phyloP scores from a whole-genome alignment of 2,797 vertebrate species.

The Ibycter americanus region DNA sequence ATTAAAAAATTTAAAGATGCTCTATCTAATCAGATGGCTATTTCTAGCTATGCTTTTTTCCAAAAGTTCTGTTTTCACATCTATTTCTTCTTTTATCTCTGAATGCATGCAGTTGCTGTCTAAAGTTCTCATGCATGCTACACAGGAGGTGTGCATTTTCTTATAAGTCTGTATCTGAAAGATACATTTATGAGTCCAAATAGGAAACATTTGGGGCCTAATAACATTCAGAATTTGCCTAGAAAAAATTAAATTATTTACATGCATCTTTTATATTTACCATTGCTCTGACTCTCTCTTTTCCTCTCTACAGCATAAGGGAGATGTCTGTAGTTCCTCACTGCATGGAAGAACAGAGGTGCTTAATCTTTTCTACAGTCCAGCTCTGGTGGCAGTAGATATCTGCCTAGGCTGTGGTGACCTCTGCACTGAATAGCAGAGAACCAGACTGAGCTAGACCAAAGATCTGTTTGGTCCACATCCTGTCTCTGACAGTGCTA shows the following conservation, averaged over 20 bases:
- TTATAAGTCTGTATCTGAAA: not conserved
- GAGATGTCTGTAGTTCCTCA: not conserved
- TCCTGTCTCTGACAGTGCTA: not conserved
- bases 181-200: not conserved
- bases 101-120: not conserved
- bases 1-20: not conserved
- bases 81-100: not conserved
- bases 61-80: not conserved
- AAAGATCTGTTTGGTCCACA: not conserved
- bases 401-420: not conserved
- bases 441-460: not conserved
- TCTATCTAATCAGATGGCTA: not conserved
- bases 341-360: not conserved
- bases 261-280: not conserved
- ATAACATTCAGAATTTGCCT: not conserved
- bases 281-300: not conserved
- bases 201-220: not conserved
- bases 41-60: not conserved
- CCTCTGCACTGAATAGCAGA: not conserved
- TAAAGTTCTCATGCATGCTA: not conserved
- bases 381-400: not conserved
- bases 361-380: not conserved
- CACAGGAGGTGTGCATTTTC: not conserved
- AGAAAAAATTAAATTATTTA: not conserved
- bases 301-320: not conserved